Evolutionary conservation across 2,888 invertebrate genomes (phyloP), one percentile per base, ranked within the genome.

Genomic region (Adelognathus sp.): DNA sequence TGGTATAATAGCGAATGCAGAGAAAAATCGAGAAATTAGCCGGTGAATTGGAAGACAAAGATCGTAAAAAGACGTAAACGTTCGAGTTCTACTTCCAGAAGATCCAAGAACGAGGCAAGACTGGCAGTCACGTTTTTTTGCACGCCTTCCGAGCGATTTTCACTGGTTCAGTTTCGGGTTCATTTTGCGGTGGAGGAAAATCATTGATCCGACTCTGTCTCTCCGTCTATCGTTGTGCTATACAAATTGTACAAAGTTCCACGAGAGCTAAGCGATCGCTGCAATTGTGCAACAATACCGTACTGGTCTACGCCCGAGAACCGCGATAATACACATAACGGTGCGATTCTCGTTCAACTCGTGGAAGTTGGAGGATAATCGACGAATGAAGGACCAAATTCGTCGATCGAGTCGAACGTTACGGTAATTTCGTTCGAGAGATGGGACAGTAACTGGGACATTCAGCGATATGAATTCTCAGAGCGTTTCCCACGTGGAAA

Each of bases 281-380:
- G 61, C 67, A 21, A 54, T 77, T 77, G 56, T 56, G 72, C 46
- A 72, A 77, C 63, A n/a, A n/a, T n/a, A n/a, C 63, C 36, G 52
- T 54, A n/a, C n/a, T 39, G 27, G 61, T 69, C 29, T 56, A 67
- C 77, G 67, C 67, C 67, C 67, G 61, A 31, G 6, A 31, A 31
- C 6, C 6, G 31, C n/a, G n/a, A 36, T 36, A 1, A 36, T 36
- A 36, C n/a, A 11, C 11, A 3, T 0, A 33, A 33, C 11, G 4
- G 11, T 11, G 11, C 6, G 6, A 2, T n/a, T 36, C 11, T 36
- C 11, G 11, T n/a, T 36, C 0, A 36, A 36, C 11, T n/a, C 11
- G n/a, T 36, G 36, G 36, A 36, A 36, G 36, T n/a, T n/a, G n/a
- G n/a, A 36, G 36, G 36, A 11, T 9, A 36, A 36, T 36, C 36